A percentile compares a stretch with the other conserved stretches of the same genome.
phyloP scores from a whole-genome alignment of 2,888 invertebrate genomes.

The Pachymerium ferrugineum region DNA sequence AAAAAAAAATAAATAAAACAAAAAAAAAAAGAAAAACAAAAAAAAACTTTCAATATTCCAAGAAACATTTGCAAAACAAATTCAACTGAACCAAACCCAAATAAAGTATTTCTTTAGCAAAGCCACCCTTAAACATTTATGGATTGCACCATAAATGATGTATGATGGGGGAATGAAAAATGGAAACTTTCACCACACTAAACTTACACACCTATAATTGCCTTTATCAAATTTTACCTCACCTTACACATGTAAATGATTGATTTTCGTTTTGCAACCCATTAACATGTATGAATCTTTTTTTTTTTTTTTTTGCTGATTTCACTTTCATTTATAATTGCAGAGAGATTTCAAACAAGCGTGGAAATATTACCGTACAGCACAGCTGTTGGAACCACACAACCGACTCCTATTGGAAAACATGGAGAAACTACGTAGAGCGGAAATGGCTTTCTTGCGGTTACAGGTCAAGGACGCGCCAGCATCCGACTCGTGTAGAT shows the following conservation, averaged over 20 bases:
- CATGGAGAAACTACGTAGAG: slow-evolving; percentile 39
- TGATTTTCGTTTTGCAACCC: neutral
- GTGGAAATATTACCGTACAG: slow-evolving; percentile 40
- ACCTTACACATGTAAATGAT: neutral
- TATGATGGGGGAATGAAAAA: neutral
- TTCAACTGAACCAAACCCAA: too few relatives aligned
- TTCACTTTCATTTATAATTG: slow-evolving; percentile 27
- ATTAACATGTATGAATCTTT: neutral
- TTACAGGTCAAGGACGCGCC: slow-evolving; percentile 13
- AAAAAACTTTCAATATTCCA: neutral
- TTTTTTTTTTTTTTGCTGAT: too few relatives aligned
- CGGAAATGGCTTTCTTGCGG: slow-evolving; percentile 35
- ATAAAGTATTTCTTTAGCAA: too few relatives aligned
- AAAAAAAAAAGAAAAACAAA: neutral
- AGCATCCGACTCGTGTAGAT: slow-evolving; percentile 35
- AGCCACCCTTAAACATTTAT: too few relatives aligned
- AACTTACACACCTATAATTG: neutral
- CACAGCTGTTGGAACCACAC: slow-evolving; percentile 39
- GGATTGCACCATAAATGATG: too few relatives aligned
- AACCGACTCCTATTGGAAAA: slow-evolving; percentile 40
- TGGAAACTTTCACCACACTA: neutral
- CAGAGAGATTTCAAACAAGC: slow-evolving; percentile 39
- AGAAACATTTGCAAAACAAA: too few relatives aligned
- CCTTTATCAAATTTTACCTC: neutral
- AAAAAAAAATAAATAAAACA: neutral